phyloP scores from a whole-genome alignment of 2,797 vertebrate genomes.

The Semaprochilodus insignis region DNA sequence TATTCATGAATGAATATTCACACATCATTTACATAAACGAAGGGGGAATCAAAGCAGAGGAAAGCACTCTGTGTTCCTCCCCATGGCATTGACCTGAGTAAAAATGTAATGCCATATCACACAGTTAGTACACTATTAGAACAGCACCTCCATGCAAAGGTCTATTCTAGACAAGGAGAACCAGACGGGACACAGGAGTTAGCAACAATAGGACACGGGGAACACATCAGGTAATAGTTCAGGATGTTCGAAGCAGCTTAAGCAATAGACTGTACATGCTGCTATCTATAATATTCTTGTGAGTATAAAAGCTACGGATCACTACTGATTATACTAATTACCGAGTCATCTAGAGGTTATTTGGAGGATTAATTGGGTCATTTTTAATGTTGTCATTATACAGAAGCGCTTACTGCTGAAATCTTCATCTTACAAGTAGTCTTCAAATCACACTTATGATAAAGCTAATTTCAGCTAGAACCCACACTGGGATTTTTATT shows the following conservation, averaged over 20 bases:
- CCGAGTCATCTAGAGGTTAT: too few species aligned
- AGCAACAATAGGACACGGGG: slow-evolving; percentile 19
- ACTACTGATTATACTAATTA: too few species aligned
- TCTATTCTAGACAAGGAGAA: slow-evolving; percentile 24
- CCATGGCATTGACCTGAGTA: slow-evolving; percentile 52
- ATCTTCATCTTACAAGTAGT: too few species aligned
- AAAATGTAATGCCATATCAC: slow-evolving; percentile 59
- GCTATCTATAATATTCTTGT: too few species aligned
- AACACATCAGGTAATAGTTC: not conserved
- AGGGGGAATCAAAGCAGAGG: slow-evolving; percentile 40
- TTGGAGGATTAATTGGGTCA: too few species aligned
- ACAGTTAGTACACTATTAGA: slow-evolving; percentile 16
- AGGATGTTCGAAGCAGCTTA: not conserved
- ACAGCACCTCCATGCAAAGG: slow-evolving; percentile 51
- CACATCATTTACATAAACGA: slow-evolving; percentile 47
- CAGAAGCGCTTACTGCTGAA: too few species aligned
- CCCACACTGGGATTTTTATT: too few species aligned
- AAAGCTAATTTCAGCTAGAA: too few species aligned
- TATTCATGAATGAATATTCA: slow-evolving; percentile 53
- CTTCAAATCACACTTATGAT: too few species aligned
- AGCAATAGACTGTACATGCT: not conserved
- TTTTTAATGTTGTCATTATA: too few species aligned
- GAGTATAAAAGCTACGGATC: too few species aligned
- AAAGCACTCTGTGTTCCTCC: slow-evolving; percentile 43
- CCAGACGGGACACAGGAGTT: slow-evolving; percentile 40